Conservation (phyloP, 1,140 invertebrate species). For the Caenorhabditis briggsae region DNA sequence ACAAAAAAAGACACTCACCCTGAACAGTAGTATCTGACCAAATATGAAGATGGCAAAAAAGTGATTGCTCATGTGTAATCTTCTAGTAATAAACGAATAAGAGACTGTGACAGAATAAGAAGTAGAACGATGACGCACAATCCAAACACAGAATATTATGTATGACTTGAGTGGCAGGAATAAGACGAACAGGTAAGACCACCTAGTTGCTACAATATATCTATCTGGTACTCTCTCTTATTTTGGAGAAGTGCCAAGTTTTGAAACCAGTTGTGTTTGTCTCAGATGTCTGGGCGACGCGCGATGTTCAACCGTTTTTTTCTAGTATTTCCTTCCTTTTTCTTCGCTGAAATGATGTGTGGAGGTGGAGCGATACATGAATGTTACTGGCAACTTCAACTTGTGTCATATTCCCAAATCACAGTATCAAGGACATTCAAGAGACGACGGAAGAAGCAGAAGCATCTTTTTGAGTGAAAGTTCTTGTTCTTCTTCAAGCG, state of each 20-base stretch:
- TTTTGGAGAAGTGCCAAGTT: slow-evolving; percentile 54
- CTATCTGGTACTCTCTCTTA: slow-evolving; percentile 21
- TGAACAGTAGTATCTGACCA: background rate
- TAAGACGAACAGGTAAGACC: slow-evolving; percentile 54
- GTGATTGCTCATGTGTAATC: slow-evolving; percentile 20
- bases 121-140: slow-evolving; percentile 33
- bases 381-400: slow-evolving; percentile 46
- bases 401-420: slow-evolving; percentile 43
- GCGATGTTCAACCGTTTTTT: slow-evolving; percentile 5
- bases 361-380: slow-evolving; percentile 20
- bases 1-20: background rate
- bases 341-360: background rate
- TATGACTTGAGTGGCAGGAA: slow-evolving; percentile 50
- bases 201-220: slow-evolving; percentile 45
- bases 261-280: slow-evolving; percentile 48
- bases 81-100: slow-evolving; percentile 12
- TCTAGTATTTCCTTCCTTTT: background rate
- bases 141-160: slow-evolving; percentile 33
- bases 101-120: background rate
- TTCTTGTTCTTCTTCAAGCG: slow-evolving; percentile 29
- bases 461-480: slow-evolving; percentile 9
- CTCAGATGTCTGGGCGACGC: slow-evolving; percentile 38
- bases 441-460: background rate
- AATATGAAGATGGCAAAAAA: background rate
- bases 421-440: slow-evolving; percentile 48